phyloP scores from a whole-genome alignment of 2,113 vertebrate genomes.

The Entelurus aequoreus region DNA sequence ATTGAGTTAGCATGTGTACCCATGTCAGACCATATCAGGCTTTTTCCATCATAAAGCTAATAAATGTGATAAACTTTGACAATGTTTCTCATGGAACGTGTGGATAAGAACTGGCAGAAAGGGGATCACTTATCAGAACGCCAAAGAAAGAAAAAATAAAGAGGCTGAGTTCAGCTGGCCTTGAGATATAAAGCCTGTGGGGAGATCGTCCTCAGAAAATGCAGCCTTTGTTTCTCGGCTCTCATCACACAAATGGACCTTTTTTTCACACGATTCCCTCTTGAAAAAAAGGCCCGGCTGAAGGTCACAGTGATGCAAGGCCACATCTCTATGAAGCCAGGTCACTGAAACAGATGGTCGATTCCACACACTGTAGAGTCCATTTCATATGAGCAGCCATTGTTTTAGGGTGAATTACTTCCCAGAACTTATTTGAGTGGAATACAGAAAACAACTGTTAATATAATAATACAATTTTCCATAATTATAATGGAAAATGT shows the following conservation, averaged over 20 bases:
- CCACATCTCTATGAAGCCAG: slow-evolving; percentile 28
- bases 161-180: slow-evolving; percentile 25
- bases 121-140: slow-evolving; percentile 50
- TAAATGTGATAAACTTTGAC: slow-evolving; percentile 30
- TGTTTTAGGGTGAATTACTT: slow-evolving; percentile 16
- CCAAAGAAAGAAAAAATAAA: slow-evolving; percentile 17
- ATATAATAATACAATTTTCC: too few relatives aligned
- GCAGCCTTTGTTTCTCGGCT: slow-evolving; percentile 42
- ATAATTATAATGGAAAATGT: too few relatives aligned
- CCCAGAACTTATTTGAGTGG: too few relatives aligned
- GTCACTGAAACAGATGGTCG: slow-evolving; percentile 33
- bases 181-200: slow-evolving; percentile 19
- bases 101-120: slow-evolving; percentile 41
- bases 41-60: slow-evolving; percentile 34
- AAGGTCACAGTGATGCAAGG: slow-evolving; percentile 42
- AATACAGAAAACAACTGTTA: neutral
- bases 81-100: slow-evolving; percentile 28
- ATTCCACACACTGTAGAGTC: slow-evolving; percentile 15
- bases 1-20: slow-evolving; percentile 24
- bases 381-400: slow-evolving; percentile 26
- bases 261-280: slow-evolving; percentile 20
- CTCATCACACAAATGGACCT: slow-evolving; percentile 28
- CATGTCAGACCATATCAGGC: slow-evolving; percentile 33
- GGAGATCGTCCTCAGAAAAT: slow-evolving; percentile 39
- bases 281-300: slow-evolving; percentile 2